A percentile compares a stretch with the other conserved stretches of the same genome.
phyloP scores from a whole-genome alignment of 2,797 vertebrate species.

The Hydrolagus colliei region DNA sequence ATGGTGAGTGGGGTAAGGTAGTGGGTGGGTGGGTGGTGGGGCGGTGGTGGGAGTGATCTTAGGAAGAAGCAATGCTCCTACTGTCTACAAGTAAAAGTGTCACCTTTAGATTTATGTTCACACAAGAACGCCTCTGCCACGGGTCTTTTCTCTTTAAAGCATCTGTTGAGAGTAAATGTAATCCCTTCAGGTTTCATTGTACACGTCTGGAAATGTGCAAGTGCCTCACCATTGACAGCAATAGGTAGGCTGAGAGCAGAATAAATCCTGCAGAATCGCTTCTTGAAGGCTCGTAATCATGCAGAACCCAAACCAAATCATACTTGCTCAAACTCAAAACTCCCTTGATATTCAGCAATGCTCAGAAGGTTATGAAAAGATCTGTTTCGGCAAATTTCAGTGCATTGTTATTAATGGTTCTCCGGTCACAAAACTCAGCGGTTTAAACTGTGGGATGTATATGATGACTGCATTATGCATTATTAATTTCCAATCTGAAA shows the following conservation, averaged over 20 bases:
- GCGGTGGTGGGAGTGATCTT: too few relatives aligned
- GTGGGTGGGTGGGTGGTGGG: too few relatives aligned
- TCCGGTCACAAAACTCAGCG: neutral
- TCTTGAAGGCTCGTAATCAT: neutral
- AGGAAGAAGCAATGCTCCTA: neutral
- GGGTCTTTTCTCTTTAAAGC: neutral
- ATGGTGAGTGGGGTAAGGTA: too few relatives aligned
- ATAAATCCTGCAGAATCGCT: neutral
- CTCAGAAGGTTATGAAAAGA: neutral
- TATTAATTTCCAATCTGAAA: conserved; percentile 45
- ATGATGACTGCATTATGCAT: conserved; percentile 34
- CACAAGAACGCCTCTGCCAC: neutral
- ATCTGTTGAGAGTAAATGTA: conserved; percentile 10
- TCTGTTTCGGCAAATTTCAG: neutral
- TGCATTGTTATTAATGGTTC: neutral
- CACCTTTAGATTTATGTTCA: conserved; percentile 10
- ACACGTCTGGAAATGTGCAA: neutral
- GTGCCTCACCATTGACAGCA: neutral
- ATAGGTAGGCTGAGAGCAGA: neutral
- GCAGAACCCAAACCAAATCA: neutral
- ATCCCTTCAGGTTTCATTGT: neutral
- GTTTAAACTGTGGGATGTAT: neutral
- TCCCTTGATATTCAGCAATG: neutral
- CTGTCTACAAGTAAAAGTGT: neutral
- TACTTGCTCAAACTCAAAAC: neutral